phyloP scores from a whole-genome alignment of 92 coral and sea anemone species.

The Parazoanthus swiftii region DNA sequence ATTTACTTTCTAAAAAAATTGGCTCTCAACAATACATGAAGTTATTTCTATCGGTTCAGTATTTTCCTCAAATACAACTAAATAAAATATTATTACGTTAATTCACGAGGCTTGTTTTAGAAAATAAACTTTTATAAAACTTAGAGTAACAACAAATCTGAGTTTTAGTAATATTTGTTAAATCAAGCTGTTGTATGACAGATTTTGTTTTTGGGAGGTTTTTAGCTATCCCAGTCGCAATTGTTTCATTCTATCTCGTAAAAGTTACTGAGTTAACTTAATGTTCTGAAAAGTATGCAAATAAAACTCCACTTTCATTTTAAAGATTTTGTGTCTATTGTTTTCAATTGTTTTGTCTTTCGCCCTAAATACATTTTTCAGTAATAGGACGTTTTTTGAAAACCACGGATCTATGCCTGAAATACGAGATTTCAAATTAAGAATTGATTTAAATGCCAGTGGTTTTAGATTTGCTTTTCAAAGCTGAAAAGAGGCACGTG shows the following conservation, averaged over 20 bases:
- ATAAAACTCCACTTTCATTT: neutral
- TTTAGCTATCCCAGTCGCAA: neutral
- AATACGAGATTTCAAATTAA: neutral
- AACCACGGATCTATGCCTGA: neutral
- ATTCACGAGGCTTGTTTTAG: neutral
- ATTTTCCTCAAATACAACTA: neutral
- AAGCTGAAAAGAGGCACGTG: neutral
- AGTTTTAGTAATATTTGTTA: neutral
- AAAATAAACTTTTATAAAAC: neutral
- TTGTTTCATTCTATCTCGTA: neutral
- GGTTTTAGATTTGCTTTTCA: neutral
- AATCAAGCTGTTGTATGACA: neutral
- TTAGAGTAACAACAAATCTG: neutral
- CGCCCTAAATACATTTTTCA: neutral
- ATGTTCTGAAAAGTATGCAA: neutral
- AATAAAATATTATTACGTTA: neutral
- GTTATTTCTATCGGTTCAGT: neutral
- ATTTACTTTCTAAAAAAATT: too few species aligned
- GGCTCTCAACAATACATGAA: neutral
- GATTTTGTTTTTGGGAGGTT: neutral
- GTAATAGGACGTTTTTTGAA: neutral
- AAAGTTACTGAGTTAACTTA: neutral
- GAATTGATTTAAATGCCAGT: neutral
- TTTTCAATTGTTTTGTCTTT: neutral
- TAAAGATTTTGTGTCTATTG: neutral